Evolutionary conservation across 1,140 invertebrate genomes (phyloP).

Genomic region (Hestina assimilis): DNA sequence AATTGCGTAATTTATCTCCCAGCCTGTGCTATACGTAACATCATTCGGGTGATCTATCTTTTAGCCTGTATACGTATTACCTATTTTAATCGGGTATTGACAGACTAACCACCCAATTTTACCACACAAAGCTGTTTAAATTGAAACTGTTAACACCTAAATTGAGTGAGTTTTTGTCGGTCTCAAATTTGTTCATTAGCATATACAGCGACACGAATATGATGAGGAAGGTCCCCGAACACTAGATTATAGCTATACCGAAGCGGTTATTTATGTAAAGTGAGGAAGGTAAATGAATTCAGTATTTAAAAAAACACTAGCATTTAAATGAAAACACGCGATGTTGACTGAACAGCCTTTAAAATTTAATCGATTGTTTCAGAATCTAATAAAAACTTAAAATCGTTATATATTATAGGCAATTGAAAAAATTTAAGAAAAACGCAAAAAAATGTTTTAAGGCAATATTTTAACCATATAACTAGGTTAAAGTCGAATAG

Average conservation of each 20-base stretch:
- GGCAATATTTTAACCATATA: neutral
- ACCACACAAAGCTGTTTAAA: conserved; percentile 36
- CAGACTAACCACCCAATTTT: conserved; percentile 27
- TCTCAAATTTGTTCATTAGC: conserved; percentile 51
- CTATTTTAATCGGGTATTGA: conserved; percentile 21
- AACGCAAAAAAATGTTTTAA: too few relatives aligned
- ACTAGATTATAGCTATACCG: conserved; percentile 40
- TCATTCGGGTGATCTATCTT: conserved; percentile 24
- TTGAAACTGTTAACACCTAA: conserved; percentile 46
- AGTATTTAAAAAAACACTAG: too few relatives aligned
- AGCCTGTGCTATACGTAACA: conserved; percentile 27
- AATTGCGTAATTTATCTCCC: conserved; percentile 31
- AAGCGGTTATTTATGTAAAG: conserved; percentile 48
- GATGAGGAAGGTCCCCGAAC: conserved; percentile 22
- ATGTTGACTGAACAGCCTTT: neutral
- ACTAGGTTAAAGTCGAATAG: neutral
- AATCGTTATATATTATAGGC: neutral
- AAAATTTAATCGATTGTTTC: neutral
- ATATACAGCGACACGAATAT: conserved; percentile 38
- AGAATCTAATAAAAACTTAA: neutral
- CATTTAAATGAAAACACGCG: too few relatives aligned
- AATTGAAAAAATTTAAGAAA: too few relatives aligned
- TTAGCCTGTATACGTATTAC: conserved; percentile 18
- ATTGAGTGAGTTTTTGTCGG: conserved; percentile 43
- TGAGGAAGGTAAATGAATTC: neutral